A percentile compares a stretch with the other conserved stretches of the same genome.
Conservation (phyloP, 2,113 vertebrate genomes). For the Isurus oxyrinchus region DNA sequence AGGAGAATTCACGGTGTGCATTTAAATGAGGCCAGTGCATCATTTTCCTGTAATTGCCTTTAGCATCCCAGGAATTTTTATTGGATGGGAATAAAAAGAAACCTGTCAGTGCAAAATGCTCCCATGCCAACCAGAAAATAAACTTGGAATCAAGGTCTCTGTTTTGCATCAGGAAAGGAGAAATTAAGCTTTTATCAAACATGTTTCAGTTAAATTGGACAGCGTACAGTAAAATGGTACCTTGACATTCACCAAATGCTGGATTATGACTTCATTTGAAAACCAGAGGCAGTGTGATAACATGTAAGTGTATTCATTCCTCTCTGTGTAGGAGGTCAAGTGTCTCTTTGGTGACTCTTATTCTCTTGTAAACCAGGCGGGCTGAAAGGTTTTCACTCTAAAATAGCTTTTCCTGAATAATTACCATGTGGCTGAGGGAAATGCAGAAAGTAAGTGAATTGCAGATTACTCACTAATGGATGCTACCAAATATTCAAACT, state of each 20-base stretch:
- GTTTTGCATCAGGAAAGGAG: neutral
- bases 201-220: neutral
- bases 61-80: neutral
- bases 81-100: neutral
- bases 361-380: neutral
- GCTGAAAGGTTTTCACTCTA: slow-evolving; percentile 27
- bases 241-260: neutral
- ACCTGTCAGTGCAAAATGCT: neutral
- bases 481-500: slow-evolving; percentile 28
- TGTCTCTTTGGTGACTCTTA: slow-evolving; percentile 19
- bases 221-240: neutral
- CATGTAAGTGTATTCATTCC: neutral
- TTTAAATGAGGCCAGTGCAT: neutral
- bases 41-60: neutral
- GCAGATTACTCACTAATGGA: slow-evolving; percentile 30
- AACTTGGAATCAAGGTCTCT: neutral
- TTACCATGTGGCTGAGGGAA: slow-evolving; percentile 18
- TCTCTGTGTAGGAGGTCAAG: slow-evolving; percentile 6
- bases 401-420: slow-evolving; percentile 31
- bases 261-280: neutral
- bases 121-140: neutral
- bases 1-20: neutral
- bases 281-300: neutral
- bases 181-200: neutral
- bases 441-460: slow-evolving; percentile 17